These are phyloP conservation scores for Actinia tenebrosa DNA, from an alignment of 64 coral and sea anemone genomes.

Conservation along the genomic window DNA sequence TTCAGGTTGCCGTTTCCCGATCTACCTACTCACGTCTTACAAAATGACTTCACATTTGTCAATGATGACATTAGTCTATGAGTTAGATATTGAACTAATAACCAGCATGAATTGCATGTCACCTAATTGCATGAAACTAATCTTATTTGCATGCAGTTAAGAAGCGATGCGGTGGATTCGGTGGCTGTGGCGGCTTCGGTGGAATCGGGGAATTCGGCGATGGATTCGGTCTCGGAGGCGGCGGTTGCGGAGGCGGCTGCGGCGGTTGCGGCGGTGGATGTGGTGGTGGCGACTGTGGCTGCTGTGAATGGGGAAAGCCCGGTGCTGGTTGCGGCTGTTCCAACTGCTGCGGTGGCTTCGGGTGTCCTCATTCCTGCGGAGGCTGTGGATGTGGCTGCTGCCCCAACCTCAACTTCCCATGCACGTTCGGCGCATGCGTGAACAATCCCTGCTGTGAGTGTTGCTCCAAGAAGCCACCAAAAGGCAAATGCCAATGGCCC, in stretches of 20 bases:
- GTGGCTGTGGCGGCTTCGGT: slow-evolving; percentile 12
- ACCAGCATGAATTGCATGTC: slow-evolving; percentile 26
- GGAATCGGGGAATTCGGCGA: not conserved
- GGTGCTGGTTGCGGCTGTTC: slow-evolving; percentile 47
- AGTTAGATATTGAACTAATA: not conserved
- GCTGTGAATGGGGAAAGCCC: slow-evolving; percentile 46
- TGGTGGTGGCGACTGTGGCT: slow-evolving; percentile 10
- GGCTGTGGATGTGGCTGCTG: slow-evolving; percentile 54
- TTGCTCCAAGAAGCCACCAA: slow-evolving; percentile 55
- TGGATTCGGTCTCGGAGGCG: not conserved
- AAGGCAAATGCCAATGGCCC: slow-evolving; percentile 59
- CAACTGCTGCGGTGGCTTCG: slow-evolving; percentile 72
- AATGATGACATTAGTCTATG: not conserved
- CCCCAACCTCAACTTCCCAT: slow-evolving; percentile 52
- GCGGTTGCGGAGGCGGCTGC: not conserved
- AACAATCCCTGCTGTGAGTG: slow-evolving; percentile 70
- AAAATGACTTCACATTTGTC: not conserved
- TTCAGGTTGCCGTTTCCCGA: not conserved
- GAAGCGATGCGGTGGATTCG: not conserved
- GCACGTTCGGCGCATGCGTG: slow-evolving; percentile 60
- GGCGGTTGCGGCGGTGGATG: not conserved
- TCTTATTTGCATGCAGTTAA: slow-evolving; percentile 35
- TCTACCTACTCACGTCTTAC: not conserved
- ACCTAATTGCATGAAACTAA: slow-evolving; percentile 17
- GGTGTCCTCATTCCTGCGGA: slow-evolving; percentile 41